Evolutionary conservation across 1,140 invertebrate species (phyloP).

Genomic region (Myzus persicae): DNA sequence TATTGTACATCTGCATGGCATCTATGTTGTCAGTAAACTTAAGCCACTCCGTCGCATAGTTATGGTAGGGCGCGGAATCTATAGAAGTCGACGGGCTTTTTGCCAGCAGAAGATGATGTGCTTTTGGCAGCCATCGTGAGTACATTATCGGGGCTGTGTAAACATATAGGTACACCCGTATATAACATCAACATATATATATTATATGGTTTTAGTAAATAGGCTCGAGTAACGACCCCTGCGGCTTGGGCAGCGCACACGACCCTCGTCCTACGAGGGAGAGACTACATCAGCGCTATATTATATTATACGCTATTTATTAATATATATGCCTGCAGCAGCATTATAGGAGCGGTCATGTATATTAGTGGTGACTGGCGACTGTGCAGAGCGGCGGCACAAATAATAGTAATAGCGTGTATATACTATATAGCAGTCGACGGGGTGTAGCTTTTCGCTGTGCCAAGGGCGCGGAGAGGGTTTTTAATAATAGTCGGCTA

Average conservation of each 20-base stretch:
- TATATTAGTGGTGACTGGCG: not conserved
- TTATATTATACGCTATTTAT: not conserved
- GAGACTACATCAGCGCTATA: not conserved
- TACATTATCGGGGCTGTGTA: not conserved
- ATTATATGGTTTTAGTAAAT: not conserved
- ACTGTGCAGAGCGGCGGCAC: not conserved
- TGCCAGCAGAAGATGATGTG: not conserved
- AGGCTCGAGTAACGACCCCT: not conserved
- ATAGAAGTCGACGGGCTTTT: not conserved
- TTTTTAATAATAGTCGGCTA: conserved; percentile 56
- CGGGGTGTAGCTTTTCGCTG: not conserved
- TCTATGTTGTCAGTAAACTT: not conserved
- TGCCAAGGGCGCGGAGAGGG: not conserved
- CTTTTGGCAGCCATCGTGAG: not conserved
- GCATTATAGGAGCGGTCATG: not conserved
- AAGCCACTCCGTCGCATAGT: not conserved
- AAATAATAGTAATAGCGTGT: not conserved
- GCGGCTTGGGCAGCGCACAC: not conserved
- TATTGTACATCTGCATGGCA: not conserved
- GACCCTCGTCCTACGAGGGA: not conserved
- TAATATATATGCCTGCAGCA: not conserved
- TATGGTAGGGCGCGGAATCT: not conserved
- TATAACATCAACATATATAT: not conserved
- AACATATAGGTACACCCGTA: no score
- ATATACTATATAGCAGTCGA: not conserved